Percentiles rank a stretch among this genome's conserved stretches.
phyloP scores from a whole-genome alignment of 2,113 vertebrate genomes.

The Raja brachyura region DNA sequence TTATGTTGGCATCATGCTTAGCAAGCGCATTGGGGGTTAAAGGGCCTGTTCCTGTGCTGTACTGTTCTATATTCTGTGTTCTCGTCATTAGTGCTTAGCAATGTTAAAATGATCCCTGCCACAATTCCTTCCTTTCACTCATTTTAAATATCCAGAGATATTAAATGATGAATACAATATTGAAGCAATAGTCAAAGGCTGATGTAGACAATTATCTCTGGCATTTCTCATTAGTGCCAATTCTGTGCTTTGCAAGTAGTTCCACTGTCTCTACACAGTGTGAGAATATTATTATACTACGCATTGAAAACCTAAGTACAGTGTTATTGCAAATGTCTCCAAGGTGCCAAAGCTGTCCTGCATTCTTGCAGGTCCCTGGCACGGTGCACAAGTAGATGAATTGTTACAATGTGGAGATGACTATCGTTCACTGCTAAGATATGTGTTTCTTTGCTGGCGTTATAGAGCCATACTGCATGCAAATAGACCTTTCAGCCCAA shows the following conservation, averaged over 20 bases:
- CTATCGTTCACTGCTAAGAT: background rate
- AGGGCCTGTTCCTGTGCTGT: no score
- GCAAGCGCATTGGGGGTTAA: no score
- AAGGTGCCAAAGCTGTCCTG: background rate
- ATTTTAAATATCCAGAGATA: background rate
- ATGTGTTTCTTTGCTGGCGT: background rate
- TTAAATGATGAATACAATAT: background rate
- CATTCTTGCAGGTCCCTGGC: background rate
- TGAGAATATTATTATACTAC: background rate
- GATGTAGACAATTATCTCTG: background rate
- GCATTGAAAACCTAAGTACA: background rate
- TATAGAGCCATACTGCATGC: background rate
- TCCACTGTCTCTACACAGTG: no score
- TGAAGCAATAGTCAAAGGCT: background rate
- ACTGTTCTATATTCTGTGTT: background rate
- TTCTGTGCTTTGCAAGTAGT: background rate
- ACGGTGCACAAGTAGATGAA: background rate
- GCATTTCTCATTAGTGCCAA: background rate
- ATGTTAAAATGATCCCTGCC: background rate
- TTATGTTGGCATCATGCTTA: no score
- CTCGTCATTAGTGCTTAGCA: background rate
- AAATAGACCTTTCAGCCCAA: background rate
- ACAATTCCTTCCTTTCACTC: background rate
- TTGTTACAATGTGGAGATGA: background rate
- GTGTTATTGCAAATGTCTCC: background rate